Evolutionary conservation across 2,113 vertebrate genomes (phyloP), one percentile per base, ranked within the genome.

Genomic region (Myrmecobius fasciatus): DNA sequence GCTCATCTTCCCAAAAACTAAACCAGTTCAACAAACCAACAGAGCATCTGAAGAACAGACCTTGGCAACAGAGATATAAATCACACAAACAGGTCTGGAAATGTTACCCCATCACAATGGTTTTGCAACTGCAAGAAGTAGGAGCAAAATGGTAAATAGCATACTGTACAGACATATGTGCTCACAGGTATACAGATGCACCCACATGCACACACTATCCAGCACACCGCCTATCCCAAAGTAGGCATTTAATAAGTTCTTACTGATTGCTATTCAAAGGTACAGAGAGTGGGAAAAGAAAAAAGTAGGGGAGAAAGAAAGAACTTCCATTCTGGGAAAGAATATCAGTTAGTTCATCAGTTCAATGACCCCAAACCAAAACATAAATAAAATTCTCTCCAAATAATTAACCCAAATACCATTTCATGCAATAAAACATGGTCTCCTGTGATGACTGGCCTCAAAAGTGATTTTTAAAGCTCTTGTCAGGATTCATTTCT

Each of bases 401-500:
- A 56, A 89, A 83, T 90, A 53, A 31, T 90, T 92, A 91, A 49
- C 10, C 47, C 48, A 47, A 89, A 53, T 54, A 25, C 20, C 67
- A 89, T n/a, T 60, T 89, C 20, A 83, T 9, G 20, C 54, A 91
- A 49, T 47, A 95, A 89, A 89, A 52, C 48, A 51, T 3, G 31
- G 14, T 1, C 89, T 95, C 90, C 83, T 94, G 46, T 31, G 24
- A 92, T 49, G 36, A 94, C 26, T 56, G 8, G 25, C 43, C 49
- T 94, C 12, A 28, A 94, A 95, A 94, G 28, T 28, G 14, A 93
- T 94, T 97, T 83, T 95, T 92, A 91, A 54, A 60, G 54, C 56
- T 92, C 53, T 31, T 89, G 48, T 83, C 95, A 95, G 43, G n/a
- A 94, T 94, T 94, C 91, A 93, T 51, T 96, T 90, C 10, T 51